Conservation (phyloP, 2,888 invertebrate species). For the Apamea epomidion region DNA sequence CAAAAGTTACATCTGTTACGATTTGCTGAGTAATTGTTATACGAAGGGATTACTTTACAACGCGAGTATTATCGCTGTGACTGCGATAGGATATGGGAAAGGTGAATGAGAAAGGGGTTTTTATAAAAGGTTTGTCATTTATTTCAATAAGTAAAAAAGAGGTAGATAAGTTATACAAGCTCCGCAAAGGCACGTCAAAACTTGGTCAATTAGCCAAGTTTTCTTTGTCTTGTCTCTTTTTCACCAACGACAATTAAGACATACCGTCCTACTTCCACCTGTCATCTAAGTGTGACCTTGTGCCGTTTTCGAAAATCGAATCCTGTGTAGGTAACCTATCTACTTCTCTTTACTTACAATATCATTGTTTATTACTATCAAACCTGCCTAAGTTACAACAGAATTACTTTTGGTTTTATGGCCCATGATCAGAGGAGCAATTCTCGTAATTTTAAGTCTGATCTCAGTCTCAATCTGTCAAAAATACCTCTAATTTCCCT, state of each 20-base stretch:
- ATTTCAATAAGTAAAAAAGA: too few species aligned
- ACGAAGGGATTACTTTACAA: conserved; percentile 2
- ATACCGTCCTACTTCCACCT: not conserved
- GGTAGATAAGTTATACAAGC: not conserved
- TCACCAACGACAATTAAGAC: not conserved
- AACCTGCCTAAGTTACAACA: not conserved
- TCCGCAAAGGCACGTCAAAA: not conserved
- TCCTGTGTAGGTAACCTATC: not conserved
- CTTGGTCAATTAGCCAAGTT: not conserved
- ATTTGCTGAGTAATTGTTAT: conserved; percentile 32
- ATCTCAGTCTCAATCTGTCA: too few species aligned
- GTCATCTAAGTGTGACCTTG: not conserved
- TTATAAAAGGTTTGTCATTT: not conserved
- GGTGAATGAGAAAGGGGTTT: not conserved
- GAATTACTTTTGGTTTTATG: not conserved
- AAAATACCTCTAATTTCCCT: too few species aligned
- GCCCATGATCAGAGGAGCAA: not conserved
- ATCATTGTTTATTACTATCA: not conserved
- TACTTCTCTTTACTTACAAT: not conserved
- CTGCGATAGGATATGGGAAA: not conserved
- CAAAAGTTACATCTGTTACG: conserved; percentile 40
- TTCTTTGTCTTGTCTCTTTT: not conserved
- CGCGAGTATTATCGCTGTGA: not conserved
- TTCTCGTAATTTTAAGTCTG: too few species aligned
- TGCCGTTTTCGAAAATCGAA: not conserved